Percentiles rank a stretch among this genome's conserved stretches.
Evolutionary conservation across 2,113 vertebrate species (phyloP).

Genomic region (Otis tarda): DNA sequence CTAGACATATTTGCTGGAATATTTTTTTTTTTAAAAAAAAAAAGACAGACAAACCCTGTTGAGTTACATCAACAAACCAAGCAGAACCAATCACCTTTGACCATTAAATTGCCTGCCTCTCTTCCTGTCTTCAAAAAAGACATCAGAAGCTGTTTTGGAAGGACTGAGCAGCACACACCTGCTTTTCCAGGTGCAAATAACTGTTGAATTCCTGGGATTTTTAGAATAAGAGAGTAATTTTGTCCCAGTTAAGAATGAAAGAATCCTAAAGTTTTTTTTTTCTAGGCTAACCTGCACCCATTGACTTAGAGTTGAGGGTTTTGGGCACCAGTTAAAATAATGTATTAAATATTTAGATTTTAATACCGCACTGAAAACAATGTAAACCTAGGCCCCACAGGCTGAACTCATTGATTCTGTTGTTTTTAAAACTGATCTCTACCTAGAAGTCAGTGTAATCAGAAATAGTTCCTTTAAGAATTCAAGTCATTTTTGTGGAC

Average conservation of each 20-base stretch:
- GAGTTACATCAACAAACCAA: not conserved
- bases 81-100: not conserved
- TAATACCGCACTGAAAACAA: not conserved
- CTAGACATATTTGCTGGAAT: not conserved
- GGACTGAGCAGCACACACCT: not conserved
- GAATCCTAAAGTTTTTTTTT: not conserved
- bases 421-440: not conserved
- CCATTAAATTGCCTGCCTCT: not conserved
- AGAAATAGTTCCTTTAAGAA: not conserved
- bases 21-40: no score
- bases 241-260: not conserved
- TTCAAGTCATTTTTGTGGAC: not conserved
- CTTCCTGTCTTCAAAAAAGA: not conserved
- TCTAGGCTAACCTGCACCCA: not conserved
- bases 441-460: not conserved
- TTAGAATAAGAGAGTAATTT: not conserved
- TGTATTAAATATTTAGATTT: not conserved
- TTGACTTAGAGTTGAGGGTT: not conserved
- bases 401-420: not conserved
- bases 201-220: not conserved
- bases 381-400: not conserved
- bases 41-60: not conserved
- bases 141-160: not conserved
- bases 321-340: not conserved
- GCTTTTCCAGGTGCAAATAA: not conserved